Conservation (phyloP, 1,140 invertebrate species). For the Gryllus bimaculatus region DNA sequence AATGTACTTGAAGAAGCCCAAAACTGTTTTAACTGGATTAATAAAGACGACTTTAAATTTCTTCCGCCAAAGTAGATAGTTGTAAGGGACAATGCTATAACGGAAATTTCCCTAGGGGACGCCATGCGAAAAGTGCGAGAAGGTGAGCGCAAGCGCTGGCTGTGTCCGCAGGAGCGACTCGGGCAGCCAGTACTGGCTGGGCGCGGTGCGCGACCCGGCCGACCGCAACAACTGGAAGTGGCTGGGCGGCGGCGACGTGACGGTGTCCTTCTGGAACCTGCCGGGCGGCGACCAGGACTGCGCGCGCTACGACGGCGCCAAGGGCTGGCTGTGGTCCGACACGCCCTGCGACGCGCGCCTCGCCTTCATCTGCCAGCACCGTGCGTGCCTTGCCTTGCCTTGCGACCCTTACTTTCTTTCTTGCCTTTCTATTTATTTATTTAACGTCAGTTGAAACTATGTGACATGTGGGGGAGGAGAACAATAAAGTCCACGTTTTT, state of each 20-base stretch:
- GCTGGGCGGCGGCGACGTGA: conserved; percentile 78
- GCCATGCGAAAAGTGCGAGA: too few species aligned
- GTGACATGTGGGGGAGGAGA: too few species aligned
- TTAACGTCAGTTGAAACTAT: too few species aligned
- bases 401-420: too few species aligned
- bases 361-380: conserved; percentile 91
- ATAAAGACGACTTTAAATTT: too few species aligned
- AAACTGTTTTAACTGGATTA: too few species aligned
- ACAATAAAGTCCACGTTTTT: too few species aligned
- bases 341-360: conserved; percentile 76
- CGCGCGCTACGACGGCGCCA: conserved; percentile 82
- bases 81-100: too few species aligned
- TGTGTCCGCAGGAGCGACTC: conserved; percentile 60
- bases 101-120: too few species aligned
- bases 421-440: too few species aligned
- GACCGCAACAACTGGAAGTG: conserved; percentile 81
- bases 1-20: too few species aligned
- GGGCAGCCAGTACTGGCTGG: conserved; percentile 91
- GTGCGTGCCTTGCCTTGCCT: conserved; percentile 46
- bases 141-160: neutral
- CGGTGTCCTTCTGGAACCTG: conserved; percentile 86
- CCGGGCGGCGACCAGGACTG: conserved; percentile 76
- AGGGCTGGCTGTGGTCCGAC: conserved; percentile 91
- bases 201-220: conserved; percentile 69
- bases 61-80: too few species aligned